Percentiles rank a stretch among this genome's conserved stretches.
Evolutionary conservation across 23 tunicate genomes (phyloP).

Genomic region (Corella eumyota): DNA sequence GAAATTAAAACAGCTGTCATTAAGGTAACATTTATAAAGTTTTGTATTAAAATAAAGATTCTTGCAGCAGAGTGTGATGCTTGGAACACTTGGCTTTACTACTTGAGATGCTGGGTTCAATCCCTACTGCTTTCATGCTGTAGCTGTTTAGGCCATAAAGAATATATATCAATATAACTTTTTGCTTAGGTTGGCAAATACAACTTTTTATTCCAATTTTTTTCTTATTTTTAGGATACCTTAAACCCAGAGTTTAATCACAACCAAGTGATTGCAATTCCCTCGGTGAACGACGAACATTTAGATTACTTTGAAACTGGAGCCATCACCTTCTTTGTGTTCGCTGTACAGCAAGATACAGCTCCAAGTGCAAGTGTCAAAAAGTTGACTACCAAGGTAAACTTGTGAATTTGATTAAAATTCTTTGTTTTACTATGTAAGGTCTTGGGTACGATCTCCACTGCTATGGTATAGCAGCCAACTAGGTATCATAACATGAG

Average conservation of each 20-base stretch:
- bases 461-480: too few species aligned
- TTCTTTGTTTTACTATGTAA: too few species aligned
- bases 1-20: conserved; percentile 41
- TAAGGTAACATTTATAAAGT: conserved; percentile 37
- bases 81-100: too few species aligned
- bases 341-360: conserved; percentile 41
- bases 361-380: conserved; percentile 67
- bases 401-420: too few species aligned
- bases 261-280: conserved; percentile 55
- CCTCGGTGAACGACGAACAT: conserved; percentile 54
- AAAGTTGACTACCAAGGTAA: conserved; percentile 90
- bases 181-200: not conserved
- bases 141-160: too few species aligned
- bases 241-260: conserved; percentile 76
- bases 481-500: too few species aligned
- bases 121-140: too few species aligned
- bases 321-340: conserved; percentile 69
- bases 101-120: too few species aligned
- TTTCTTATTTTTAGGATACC: conserved; percentile 31
- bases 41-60: too few species aligned
- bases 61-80: too few species aligned
- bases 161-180: too few species aligned
- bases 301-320: conserved; percentile 73
- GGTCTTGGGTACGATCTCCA: too few species aligned
- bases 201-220: not conserved